Evolutionary conservation across 2,797 vertebrate genomes (phyloP), one percentile per base, ranked within the genome.

Genomic region (Carduelis carduelis): DNA sequence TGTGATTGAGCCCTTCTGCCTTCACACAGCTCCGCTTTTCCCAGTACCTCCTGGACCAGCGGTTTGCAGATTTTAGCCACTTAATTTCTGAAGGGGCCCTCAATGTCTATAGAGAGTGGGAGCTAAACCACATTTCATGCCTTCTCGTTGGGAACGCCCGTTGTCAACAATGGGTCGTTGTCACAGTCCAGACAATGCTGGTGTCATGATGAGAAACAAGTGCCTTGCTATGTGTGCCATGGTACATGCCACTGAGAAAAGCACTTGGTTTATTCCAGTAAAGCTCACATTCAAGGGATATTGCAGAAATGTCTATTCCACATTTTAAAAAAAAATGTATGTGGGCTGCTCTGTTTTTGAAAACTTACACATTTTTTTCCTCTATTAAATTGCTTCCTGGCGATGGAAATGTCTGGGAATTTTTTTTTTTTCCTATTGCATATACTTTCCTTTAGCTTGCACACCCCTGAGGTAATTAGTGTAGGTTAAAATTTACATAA

Each of bases 401-500:
- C 91, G 90, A 89, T 94, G 91, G 87, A 97, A 96, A 92, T 92
- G 76, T 93, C 79, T 95, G 75, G 53, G 34, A 18, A 56, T 93
- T 71, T 84, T 92, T 93, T 79, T 83, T 95, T 85, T 15, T 43
- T 43, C 78, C 72, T 91, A 22, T 50, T 90, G 44, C 56, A 84
- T 88, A 82, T 96, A 79, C 71, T 69, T 94, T 78, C 49, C 90
- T 89, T 94, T 95, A 95, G 82, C 70, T 88, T 91, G 41, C 86
- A 34, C 89, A 95, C 53, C 70, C 91, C 55, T 88, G 87, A 96
- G 93, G 92, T 93, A 97, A 97, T 97, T 97, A 97, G 81, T 91
- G 85, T 94, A 94, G 91, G 89, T 88, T 97, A 89, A 95, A 96
- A 96, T 96, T 96, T 96, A 90, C 86, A 96, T 97, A 96, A 94